Conservation (phyloP, 2,888 invertebrate species). For the Morpho deidamia region DNA sequence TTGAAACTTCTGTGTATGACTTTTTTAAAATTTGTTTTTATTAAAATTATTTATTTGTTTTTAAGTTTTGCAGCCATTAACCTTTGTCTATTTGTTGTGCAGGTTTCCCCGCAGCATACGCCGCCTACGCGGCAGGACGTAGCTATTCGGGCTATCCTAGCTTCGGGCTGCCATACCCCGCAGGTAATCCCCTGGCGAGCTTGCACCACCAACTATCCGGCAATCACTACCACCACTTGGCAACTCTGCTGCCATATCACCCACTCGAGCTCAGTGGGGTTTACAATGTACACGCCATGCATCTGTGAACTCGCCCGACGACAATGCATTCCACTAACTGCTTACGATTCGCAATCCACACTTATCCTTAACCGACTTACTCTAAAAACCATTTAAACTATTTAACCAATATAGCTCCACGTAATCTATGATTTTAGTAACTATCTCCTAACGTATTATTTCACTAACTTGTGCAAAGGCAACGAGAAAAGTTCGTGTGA, state of each 20-base stretch:
- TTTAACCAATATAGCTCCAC: slow-evolving; percentile 56
- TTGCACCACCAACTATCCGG: slow-evolving; percentile 85
- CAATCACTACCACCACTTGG: slow-evolving; percentile 80
- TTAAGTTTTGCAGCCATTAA: slow-evolving; percentile 28
- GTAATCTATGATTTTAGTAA: slow-evolving; percentile 57
- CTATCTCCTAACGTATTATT: slow-evolving; percentile 61
- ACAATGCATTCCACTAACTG: slow-evolving; percentile 75
- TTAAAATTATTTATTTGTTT: background rate
- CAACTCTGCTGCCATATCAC: slow-evolving; percentile 81
- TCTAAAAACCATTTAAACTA: slow-evolving; percentile 42
- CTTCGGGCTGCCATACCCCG: slow-evolving; percentile 98
- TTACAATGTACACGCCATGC: slow-evolving; percentile 87
- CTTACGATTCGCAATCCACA: slow-evolving; percentile 52
- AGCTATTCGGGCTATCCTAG: slow-evolving; percentile 98
- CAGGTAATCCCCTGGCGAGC: slow-evolving; percentile 94
- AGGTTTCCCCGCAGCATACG: slow-evolving; percentile 98
- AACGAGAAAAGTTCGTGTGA: slow-evolving; percentile 66
- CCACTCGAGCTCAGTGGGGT: slow-evolving; percentile 82
- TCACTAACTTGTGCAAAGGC: slow-evolving; percentile 59
- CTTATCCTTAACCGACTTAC: slow-evolving; percentile 51
- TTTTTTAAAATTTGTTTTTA: no score
- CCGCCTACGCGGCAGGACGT: slow-evolving; percentile 97
- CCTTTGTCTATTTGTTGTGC: slow-evolving; percentile 63
- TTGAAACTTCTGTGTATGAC: no score
- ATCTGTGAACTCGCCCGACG: slow-evolving; percentile 83